Evolutionary conservation across 1,140 invertebrate genomes (phyloP).

Genomic region (Diachasmimorpha longicaudata): DNA sequence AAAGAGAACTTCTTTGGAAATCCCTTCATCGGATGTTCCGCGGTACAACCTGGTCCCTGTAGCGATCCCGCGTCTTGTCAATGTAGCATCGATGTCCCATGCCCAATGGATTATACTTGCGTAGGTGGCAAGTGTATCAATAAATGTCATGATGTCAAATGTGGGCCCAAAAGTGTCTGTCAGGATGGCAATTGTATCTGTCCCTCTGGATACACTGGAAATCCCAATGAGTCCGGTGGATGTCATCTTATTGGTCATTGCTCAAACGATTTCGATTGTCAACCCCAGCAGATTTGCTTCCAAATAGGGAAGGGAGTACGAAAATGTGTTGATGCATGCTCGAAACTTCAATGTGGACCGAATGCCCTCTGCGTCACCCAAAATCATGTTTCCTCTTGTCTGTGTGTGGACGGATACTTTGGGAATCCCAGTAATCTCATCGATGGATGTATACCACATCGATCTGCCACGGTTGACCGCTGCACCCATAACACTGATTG

Average conservation of each 20-base stretch:
- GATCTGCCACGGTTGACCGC: conserved; percentile 55
- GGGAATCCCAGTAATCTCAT: conserved; percentile 81
- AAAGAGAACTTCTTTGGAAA: conserved; percentile 82
- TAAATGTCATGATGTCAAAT: conserved; percentile 74
- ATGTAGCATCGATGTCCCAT: conserved; percentile 73
- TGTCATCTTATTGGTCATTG: conserved; percentile 77
- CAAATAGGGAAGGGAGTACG: conserved; percentile 76
- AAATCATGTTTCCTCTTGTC: conserved; percentile 82
- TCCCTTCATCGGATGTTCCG: conserved; percentile 80
- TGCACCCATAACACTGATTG: conserved; percentile 79
- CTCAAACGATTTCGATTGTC: conserved; percentile 79
- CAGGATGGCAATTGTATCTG: conserved; percentile 81
- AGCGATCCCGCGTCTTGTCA: conserved; percentile 71
- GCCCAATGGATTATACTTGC: conserved; percentile 78
- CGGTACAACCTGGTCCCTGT: conserved; percentile 72
- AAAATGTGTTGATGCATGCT: conserved; percentile 86
- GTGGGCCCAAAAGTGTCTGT: conserved; percentile 83
- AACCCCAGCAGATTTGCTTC: conserved; percentile 83
- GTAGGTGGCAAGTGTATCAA: conserved; percentile 74
- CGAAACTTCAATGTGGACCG: conserved; percentile 86
- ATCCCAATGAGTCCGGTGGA: conserved; percentile 75
- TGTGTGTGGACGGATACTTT: conserved; percentile 79
- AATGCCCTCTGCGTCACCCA: conserved; percentile 85
- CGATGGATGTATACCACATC: conserved; percentile 71
- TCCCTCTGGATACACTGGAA: conserved; percentile 77